phyloP scores from a whole-genome alignment of 1,140 invertebrate genomes.

The Drosophila neocordata region DNA sequence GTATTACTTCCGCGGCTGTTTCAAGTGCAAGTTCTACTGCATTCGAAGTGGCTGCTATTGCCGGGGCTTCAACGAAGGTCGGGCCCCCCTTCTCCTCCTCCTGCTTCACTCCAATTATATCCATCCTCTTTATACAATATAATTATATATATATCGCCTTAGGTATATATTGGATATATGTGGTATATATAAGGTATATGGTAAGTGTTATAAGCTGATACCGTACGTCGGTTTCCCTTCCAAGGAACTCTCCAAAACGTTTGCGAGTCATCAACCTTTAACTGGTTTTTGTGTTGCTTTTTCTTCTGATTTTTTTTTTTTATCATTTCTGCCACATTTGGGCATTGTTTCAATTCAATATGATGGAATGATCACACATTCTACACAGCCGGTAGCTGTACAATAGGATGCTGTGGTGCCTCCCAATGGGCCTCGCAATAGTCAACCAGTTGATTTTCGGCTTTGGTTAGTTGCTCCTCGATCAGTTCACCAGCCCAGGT shows the following conservation, averaged over 20 bases:
- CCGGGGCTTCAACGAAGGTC: slow-evolving; percentile 62
- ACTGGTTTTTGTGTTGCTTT: slow-evolving; percentile 52
- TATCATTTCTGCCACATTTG: slow-evolving; percentile 48
- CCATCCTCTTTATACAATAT: slow-evolving; percentile 40
- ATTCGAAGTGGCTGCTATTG: slow-evolving; percentile 25
- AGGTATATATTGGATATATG: slow-evolving; percentile 33
- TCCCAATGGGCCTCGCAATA: slow-evolving; percentile 85
- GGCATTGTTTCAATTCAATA: slow-evolving; percentile 58
- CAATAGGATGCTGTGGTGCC: slow-evolving; percentile 83
- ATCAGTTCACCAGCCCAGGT: slow-evolving; percentile 83
- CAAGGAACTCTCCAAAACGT: slow-evolving; percentile 77
- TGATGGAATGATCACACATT: slow-evolving; percentile 12
- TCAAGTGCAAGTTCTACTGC: slow-evolving; percentile 56
- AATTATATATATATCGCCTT: slow-evolving; percentile 40
- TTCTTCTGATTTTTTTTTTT: slow-evolving; percentile 40
- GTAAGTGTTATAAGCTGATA: slow-evolving; percentile 22
- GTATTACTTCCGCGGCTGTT: slow-evolving; percentile 66
- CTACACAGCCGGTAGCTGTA: slow-evolving; percentile 85
- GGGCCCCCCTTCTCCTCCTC: background rate
- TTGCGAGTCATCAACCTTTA: slow-evolving; percentile 66
- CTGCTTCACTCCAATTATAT: slow-evolving; percentile 39
- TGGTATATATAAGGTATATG: slow-evolving; percentile 29
- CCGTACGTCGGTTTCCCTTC: slow-evolving; percentile 66
- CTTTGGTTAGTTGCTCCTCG: slow-evolving; percentile 83
- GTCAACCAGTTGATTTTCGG: slow-evolving; percentile 84